phyloP scores from a whole-genome alignment of 2,113 vertebrate genomes.

The Seriola dumerili region DNA sequence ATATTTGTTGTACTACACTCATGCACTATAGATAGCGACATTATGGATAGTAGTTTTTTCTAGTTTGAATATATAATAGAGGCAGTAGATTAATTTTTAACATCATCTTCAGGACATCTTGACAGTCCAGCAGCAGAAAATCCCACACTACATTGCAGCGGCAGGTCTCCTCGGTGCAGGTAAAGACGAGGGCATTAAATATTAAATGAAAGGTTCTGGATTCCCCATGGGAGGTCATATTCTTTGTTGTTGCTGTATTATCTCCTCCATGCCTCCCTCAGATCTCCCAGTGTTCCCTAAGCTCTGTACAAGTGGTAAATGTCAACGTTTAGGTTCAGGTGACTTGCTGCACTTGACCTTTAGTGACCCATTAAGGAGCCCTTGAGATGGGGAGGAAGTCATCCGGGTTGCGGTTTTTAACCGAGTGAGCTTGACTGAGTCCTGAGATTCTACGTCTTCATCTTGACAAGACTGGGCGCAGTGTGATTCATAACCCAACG shows the following conservation, averaged over 20 bases:
- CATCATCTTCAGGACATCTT: slow-evolving; percentile 6
- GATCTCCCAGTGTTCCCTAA: slow-evolving; percentile 26
- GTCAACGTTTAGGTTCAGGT: slow-evolving; percentile 58
- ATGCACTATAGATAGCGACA: neutral
- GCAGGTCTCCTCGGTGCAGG: neutral
- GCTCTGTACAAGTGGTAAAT: slow-evolving; percentile 50
- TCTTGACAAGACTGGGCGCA: slow-evolving; percentile 24
- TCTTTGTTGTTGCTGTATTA: slow-evolving; percentile 47
- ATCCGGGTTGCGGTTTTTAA: slow-evolving; percentile 18
- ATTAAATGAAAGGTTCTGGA: slow-evolving; percentile 39
- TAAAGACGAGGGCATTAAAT: slow-evolving; percentile 42
- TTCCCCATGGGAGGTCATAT: slow-evolving; percentile 13
- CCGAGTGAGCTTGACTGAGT: slow-evolving; percentile 32
- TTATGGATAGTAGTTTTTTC: neutral
- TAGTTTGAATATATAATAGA: neutral
- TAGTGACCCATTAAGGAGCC: slow-evolving; percentile 54
- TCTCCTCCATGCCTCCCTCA: slow-evolving; percentile 18
- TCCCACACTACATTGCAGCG: neutral
- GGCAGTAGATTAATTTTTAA: slow-evolving; percentile 4
- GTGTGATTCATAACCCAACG: slow-evolving; percentile 34
- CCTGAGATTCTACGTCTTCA: slow-evolving; percentile 21
- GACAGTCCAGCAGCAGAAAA: slow-evolving; percentile 6
- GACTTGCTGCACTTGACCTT: slow-evolving; percentile 71
- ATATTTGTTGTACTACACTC: too few species aligned
- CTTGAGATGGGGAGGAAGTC: slow-evolving; percentile 38